Percentiles rank a stretch among this genome's conserved stretches.
phyloP scores from a whole-genome alignment of 1,140 invertebrate genomes.

The Acyrthosiphon pisum region DNA sequence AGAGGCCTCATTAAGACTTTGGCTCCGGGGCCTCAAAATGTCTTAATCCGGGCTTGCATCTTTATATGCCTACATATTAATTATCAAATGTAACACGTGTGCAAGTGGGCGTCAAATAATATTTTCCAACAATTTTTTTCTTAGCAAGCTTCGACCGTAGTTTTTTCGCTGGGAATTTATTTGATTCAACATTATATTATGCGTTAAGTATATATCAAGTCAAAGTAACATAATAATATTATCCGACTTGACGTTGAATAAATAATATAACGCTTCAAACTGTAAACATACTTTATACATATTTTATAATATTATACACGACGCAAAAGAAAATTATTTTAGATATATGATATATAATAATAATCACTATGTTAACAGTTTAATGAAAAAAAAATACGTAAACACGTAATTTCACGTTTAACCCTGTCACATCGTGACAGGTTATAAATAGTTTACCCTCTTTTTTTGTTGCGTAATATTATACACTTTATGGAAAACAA shows the following conservation, averaged over 20 bases:
- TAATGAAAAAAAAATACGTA: neutral
- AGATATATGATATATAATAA: neutral
- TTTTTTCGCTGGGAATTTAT: neutral
- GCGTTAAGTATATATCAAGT: neutral
- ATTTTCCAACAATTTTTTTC: neutral
- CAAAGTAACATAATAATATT: neutral
- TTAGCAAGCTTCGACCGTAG: neutral
- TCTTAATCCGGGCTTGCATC: no score
- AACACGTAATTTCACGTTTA: neutral
- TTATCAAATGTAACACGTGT: no score
- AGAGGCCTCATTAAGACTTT: no score
- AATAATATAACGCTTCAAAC: neutral
- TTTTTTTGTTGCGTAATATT: neutral
- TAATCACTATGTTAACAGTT: neutral
- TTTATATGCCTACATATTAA: no score
- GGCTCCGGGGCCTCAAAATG: no score
- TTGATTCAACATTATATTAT: neutral
- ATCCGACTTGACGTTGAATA: neutral
- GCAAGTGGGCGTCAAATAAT: neutral
- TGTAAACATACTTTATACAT: neutral
- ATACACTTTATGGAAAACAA: neutral
- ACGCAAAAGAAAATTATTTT: neutral
- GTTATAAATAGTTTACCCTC: conserved; percentile 8
- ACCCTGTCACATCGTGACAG: neutral
- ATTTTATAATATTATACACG: neutral